Evolutionary conservation across 2,797 vertebrate species (phyloP), one percentile per base, ranked within the genome.

Genomic region (Spheniscus humboldti): DNA sequence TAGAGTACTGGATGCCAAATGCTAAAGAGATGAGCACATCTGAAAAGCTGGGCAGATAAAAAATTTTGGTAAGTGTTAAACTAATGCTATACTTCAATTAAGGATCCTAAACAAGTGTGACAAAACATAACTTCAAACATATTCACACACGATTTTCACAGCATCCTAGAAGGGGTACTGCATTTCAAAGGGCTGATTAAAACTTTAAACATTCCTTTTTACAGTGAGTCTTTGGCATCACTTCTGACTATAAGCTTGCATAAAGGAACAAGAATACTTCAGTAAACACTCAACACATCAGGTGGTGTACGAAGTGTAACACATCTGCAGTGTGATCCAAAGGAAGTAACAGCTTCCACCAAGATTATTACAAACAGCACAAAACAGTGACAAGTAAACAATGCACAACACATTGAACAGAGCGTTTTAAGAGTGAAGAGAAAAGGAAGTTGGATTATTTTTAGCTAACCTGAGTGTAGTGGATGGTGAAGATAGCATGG

Each of bases 401-500:
- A 75, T 31, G 35, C 43, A 63, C 41, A 80, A 55, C 41, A 81
- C 48, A 63, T 4, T 48, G 55, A 96, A 84, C 74, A 94, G 74
- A 57, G 67, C 22, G 82, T 81, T 79, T 55, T 76, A 27, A 72
- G 83, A 86, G 30, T 20, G 19, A 60, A 64, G 16, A 60, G 23
- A 41, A 95, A 59, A 95, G 86, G 69, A 93, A 96, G 56, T 19
- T 35, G 50, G n/a, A 72, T 93, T 87, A 86, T 81, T 55, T 87
- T 59, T 92, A 67, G 95, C 95, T 64, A 94, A 99, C 99, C 99
- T 99, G 99, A 33, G 99, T 99, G 96, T 99, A 99, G 97, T 99
- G 98, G 97, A 99, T 99, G 82, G 99, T 99, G 97, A 99, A 99
- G 98, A 99, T 99, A 97, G 99, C 99, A 60, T 99, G 99, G 55